Evolutionary conservation across 2,888 invertebrate species (phyloP).

Genomic region (Orthosia gracilis): DNA sequence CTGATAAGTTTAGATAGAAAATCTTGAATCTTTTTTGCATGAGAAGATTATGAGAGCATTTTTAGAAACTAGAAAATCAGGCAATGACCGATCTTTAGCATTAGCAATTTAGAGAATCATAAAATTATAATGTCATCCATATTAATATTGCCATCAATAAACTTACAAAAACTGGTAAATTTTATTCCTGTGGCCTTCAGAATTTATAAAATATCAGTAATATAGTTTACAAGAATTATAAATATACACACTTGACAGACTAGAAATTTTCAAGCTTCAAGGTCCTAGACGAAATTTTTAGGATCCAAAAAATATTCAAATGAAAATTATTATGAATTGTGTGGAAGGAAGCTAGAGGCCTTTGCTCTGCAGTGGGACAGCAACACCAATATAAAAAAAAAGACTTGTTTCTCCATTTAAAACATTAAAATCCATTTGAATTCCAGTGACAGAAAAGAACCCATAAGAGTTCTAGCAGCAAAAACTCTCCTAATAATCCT

Average conservation of each 20-base stretch:
- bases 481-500: conserved; percentile 93
- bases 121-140: not conserved
- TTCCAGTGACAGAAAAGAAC: conserved; percentile 91
- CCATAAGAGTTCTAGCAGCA: conserved; percentile 92
- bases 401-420: not conserved
- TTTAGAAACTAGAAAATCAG: no score
- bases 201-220: conserved; percentile 8
- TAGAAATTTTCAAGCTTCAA: not conserved
- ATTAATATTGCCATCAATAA: not conserved
- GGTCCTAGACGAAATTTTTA: not conserved
- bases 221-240: not conserved
- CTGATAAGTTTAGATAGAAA: no score
- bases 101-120: not conserved
- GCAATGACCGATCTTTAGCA: no score
- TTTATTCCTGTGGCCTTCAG: not conserved
- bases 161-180: not conserved
- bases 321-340: no score
- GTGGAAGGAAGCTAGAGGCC: no score
- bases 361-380: no score
- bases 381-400: no score
- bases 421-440: not conserved
- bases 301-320: no score
- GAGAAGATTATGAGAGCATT: no score
- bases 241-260: no score
- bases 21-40: no score